These are phyloP conservation scores for Ictidomys tridecemlineatus DNA, from an alignment of 2,113 vertebrate genomes.

Conservation along the genomic window DNA sequence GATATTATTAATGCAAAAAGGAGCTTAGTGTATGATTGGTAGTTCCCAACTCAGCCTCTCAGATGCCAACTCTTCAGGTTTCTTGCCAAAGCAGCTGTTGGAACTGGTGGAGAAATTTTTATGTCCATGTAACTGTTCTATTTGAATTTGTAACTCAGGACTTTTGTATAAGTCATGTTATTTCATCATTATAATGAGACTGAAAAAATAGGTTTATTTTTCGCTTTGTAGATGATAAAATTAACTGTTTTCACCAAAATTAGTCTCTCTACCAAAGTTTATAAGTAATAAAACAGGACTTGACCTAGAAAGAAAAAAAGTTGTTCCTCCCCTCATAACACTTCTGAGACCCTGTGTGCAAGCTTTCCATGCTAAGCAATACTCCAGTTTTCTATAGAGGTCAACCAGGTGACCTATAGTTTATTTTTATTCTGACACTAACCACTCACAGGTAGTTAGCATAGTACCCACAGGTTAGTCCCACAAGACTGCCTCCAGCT, in stretches of 20 bases:
- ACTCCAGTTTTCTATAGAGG: not conserved
- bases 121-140: not conserved
- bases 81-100: not conserved
- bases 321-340: not conserved
- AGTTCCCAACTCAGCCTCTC: not conserved
- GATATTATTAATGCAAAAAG: not conserved
- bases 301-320: not conserved
- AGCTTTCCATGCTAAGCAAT: not conserved
- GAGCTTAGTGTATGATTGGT: not conserved
- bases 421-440: not conserved
- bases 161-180: not conserved
- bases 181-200: conserved; percentile 1
- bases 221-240: not conserved
- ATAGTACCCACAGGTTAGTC: not conserved
- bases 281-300: not conserved
- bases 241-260: not conserved
- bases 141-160: not conserved
- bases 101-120: not conserved
- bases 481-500: not conserved
- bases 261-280: not conserved
- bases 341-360: not conserved
- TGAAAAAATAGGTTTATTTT: not conserved
- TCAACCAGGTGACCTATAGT: not conserved
- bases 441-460: not conserved
- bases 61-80: not conserved